Percentiles rank a stretch among this genome's conserved stretches.
These are phyloP conservation scores for Rhynchopsitta pachyrhyncha DNA, from an alignment of 2,113 vertebrate species.

Conservation along the genomic window DNA sequence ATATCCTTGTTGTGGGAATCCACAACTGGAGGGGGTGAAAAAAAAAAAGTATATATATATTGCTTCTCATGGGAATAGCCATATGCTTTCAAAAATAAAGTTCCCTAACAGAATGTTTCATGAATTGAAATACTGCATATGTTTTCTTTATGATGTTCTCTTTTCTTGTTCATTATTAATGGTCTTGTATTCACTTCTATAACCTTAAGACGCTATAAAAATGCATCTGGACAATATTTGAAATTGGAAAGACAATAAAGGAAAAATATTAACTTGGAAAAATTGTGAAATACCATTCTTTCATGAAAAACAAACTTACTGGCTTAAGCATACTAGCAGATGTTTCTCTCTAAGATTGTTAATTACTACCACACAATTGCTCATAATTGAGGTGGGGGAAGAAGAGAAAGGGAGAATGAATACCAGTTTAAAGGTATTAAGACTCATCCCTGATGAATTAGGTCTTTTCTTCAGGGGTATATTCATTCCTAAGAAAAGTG, in stretches of 20 bases:
- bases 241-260: constrained; percentile 74
- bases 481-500: background rate
- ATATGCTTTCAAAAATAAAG: constrained; percentile 24
- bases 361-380: constrained; percentile 70
- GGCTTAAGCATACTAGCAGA: constrained; percentile 70
- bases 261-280: constrained; percentile 70
- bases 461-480: background rate
- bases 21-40: background rate
- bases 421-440: constrained; percentile 3
- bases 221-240: constrained; percentile 64
- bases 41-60: background rate
- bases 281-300: constrained; percentile 70
- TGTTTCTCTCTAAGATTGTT: constrained; percentile 58
- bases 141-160: constrained; percentile 60
- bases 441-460: background rate
- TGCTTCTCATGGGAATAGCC: constrained; percentile 51
- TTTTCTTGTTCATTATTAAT: constrained; percentile 64
- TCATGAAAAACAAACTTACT: constrained; percentile 67
- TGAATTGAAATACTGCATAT: constrained; percentile 48
- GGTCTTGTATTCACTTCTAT: constrained; percentile 55
- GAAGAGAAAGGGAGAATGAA: background rate
- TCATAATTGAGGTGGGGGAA: constrained; percentile 1
- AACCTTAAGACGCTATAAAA: constrained; percentile 67
- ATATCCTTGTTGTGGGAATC: background rate
- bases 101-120: constrained; percentile 20